These are phyloP conservation scores for Willisornis vidua DNA, from an alignment of 2,113 vertebrate genomes.

Conservation along the genomic window DNA sequence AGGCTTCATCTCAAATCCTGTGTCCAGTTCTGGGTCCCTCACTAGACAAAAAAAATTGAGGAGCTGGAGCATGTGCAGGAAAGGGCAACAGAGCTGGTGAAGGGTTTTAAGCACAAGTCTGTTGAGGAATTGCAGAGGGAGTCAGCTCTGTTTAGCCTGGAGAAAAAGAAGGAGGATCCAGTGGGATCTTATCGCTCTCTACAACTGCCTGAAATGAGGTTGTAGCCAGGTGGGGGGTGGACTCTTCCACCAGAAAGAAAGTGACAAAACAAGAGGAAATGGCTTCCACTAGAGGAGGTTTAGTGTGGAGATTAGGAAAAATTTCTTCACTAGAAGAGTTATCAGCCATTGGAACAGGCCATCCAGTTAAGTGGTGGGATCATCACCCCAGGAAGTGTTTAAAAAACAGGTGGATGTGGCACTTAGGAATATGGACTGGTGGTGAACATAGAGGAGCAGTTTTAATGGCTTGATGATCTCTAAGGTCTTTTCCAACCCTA, in stretches of 20 bases:
- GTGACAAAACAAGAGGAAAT: not conserved
- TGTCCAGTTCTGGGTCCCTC: not conserved
- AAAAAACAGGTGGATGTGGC: not conserved
- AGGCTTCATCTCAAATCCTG: not conserved
- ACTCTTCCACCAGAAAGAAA: not conserved
- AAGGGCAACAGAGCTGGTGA: not conserved
- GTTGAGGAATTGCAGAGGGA: no score
- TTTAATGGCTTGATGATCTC: not conserved
- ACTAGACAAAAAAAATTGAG: not conserved
- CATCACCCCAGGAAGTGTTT: not conserved
- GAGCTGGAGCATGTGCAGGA: not conserved
- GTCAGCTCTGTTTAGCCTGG: not conserved
- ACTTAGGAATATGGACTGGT: not conserved
- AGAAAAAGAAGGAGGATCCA: not conserved
- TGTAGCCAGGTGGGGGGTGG: rapidly evolving
- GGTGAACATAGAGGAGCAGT: not conserved
- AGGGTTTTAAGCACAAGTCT: not conserved
- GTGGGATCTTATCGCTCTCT: no score
- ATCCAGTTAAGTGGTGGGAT: not conserved
- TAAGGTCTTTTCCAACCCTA: not conserved
- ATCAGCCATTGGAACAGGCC: not conserved
- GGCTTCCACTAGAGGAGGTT: not conserved
- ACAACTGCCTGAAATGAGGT: not conserved
- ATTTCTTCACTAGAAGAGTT: not conserved
- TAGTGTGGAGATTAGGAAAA: not conserved